phyloP scores from a whole-genome alignment of 2,113 vertebrate species.

The Lota lota region DNA sequence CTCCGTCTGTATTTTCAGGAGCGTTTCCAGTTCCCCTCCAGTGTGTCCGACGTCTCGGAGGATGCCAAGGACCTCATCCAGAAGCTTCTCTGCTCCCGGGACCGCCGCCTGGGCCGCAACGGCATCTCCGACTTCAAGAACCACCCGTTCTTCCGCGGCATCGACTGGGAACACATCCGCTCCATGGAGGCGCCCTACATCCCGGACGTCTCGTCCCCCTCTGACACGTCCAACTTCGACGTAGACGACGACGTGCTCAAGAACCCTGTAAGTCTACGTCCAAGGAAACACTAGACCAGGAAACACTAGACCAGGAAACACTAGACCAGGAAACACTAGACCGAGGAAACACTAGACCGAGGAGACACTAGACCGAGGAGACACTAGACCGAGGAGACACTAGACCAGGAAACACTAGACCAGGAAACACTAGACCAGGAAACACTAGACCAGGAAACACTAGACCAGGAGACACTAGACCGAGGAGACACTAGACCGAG shows the following conservation, averaged over 20 bases:
- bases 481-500: no score
- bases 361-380: no score
- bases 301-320: no score
- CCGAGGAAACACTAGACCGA: no score
- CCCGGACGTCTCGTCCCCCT: constrained; percentile 96
- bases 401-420: no score
- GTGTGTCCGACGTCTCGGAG: constrained; percentile 89
- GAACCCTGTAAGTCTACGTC: constrained; percentile 80
- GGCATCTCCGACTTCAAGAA: constrained; percentile 92
- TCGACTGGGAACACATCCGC: constrained; percentile 93
- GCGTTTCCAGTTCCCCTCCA: constrained; percentile 93
- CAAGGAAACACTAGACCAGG: neutral
- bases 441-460: no score
- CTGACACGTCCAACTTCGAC: constrained; percentile 97
- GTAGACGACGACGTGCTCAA: constrained; percentile 94
- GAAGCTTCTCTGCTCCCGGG: constrained; percentile 88
- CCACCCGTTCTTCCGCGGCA: constrained; percentile 88
- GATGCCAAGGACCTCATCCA: constrained; percentile 95
- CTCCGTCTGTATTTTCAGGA: constrained; percentile 73
- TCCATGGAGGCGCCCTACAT: constrained; percentile 91
- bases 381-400: no score
- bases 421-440: no score
- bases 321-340: no score
- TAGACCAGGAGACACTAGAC: no score
- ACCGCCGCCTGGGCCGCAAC: constrained; percentile 86